Base-by-base conservation (phyloP, 2,888 invertebrate species). In the Philhelius pedissequus region DNA sequence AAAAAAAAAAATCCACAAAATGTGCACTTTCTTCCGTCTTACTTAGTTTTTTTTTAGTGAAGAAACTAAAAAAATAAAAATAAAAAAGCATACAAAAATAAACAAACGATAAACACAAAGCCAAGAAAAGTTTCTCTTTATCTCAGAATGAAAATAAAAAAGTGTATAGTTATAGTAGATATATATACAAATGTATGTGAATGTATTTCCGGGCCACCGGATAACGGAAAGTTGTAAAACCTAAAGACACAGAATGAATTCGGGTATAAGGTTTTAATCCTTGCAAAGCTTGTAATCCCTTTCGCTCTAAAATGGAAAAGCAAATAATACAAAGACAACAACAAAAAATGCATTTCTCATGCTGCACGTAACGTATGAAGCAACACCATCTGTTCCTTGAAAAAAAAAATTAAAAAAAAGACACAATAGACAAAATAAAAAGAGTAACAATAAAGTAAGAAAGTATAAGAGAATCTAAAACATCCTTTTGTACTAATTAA, bases 401-500 rank as follows among this genome's bases (percentile, higher is more conserved):
- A 8, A 38, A 52, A 69, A 73, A n/a, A 50, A 71, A 75, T 62
- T 25, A 76, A 75, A n/a, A 4, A 32, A 38, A 15, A 32, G 1
- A 48, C 13, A 48, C 5, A 48, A 48, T 13, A 22, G 13, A 13
- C 13, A 48, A 15, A 20, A 32, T 32, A 43, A 9, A 35, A 62
- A 68, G 62, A 27, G 73, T 48, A 52, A 73, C 69, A 25, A 4
- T 25, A 22, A 7, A 15, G 8, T 11, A 32, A 9, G n/a, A n/a
- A 43, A 62, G 20, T 56, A 25, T 30, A 54, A 68, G 30, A 62
- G 60, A 56, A 35, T 56, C 20, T 35, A 62, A 60, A 62, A 77
- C 25, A 64, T 83, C 78, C 69, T 74, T n/a, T 69, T 70, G 50
- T 50, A 83, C 83, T 83, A 78, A 83, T 79, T 83, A 78, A 83